Conservation (phyloP, 2,113 vertebrate species). For the Paradoxurus hermaphroditus region DNA sequence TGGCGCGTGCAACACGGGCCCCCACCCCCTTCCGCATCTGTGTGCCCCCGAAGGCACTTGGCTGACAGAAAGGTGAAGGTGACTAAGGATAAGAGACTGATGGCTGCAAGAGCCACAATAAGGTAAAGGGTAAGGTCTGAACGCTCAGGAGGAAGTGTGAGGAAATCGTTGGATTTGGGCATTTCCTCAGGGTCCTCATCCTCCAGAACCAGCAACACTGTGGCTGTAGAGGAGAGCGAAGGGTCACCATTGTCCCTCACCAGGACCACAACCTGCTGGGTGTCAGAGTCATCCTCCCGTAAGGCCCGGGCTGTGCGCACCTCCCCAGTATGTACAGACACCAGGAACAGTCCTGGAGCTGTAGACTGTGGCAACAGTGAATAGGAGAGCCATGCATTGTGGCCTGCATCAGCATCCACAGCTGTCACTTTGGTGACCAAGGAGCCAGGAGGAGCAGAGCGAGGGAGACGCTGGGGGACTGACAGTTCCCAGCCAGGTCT, state of each 20-base stretch:
- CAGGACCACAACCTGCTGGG: constrained; percentile 87
- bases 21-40: constrained; percentile 57
- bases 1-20: constrained; percentile 85
- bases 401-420: constrained; percentile 89
- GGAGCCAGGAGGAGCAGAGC: constrained; percentile 86
- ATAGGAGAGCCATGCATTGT: constrained; percentile 92
- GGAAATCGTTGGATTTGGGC: constrained; percentile 80
- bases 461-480: constrained; percentile 84
- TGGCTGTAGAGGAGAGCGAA: constrained; percentile 88
- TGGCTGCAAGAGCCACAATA: constrained; percentile 85
- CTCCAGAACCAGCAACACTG: constrained; percentile 88
- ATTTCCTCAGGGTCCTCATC: constrained; percentile 83
- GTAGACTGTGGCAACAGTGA: constrained; percentile 86
- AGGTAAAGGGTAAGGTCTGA: constrained; percentile 88
- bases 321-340: constrained; percentile 89
- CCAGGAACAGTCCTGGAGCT: constrained; percentile 86
- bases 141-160: constrained; percentile 76
- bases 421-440: constrained; percentile 92
- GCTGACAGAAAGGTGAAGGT: constrained; percentile 82
- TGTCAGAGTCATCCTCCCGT: constrained; percentile 84
- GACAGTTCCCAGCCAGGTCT: constrained; percentile 75
- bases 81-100: constrained; percentile 82
- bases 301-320: constrained; percentile 87
- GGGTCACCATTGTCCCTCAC: constrained; percentile 89
- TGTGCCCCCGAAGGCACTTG: constrained; percentile 80